These are phyloP conservation scores for Acanthoscelides obtectus DNA, from an alignment of 2,888 invertebrate genomes.

Conservation along the genomic window DNA sequence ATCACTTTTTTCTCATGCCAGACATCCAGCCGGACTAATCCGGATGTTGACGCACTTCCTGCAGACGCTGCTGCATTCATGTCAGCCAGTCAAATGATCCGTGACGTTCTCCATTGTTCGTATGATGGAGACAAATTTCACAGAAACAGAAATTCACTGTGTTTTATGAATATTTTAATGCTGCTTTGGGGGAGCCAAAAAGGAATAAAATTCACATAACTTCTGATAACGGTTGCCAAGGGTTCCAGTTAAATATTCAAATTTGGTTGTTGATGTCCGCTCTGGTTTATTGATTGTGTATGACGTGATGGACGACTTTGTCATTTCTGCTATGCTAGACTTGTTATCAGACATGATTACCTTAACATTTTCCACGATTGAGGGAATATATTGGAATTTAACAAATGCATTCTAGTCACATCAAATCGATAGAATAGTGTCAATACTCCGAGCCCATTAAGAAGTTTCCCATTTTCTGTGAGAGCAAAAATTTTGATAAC, in stretches of 20 bases:
- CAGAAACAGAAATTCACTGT: constrained; percentile 15
- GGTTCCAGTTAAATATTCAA: neutral
- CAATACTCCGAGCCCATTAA: no score
- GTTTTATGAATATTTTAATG: constrained; percentile 5
- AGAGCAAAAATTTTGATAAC: no score
- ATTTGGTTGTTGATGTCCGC: neutral
- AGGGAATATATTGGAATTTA: no score
- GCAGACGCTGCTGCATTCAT: constrained; percentile 21
- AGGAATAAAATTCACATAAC: neutral
- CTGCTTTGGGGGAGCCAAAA: constrained; percentile 1
- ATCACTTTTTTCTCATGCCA: constrained; percentile 25
- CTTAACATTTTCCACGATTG: no score
- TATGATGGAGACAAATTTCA: constrained; percentile 21
- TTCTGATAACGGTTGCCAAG: neutral
- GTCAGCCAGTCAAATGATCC: constrained; percentile 20
- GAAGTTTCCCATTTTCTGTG: no score
- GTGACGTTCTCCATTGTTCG: constrained; percentile 25
- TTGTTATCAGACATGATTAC: no score
- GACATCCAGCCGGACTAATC: constrained; percentile 26
- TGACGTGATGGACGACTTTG: neutral
- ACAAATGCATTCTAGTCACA: no score
- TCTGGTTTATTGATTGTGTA: neutral
- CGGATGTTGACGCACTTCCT: constrained; percentile 34
- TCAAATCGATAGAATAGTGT: no score
- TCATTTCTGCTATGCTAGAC: neutral